These are phyloP conservation scores for Myripristis jacobus DNA, from an alignment of 2,797 vertebrate species.

Conservation along the genomic window DNA sequence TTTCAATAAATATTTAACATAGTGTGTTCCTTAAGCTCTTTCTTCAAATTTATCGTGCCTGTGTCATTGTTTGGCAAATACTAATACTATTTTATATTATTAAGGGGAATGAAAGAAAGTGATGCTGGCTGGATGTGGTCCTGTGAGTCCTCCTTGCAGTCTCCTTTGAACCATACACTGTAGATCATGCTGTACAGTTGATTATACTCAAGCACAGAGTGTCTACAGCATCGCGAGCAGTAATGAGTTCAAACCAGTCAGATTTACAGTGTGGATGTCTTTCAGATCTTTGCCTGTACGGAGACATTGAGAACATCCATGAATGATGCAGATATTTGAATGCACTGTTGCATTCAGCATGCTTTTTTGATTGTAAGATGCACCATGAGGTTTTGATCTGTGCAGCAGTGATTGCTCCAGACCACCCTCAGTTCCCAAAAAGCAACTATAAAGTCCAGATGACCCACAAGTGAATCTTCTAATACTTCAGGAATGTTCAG, in stretches of 20 bases:
- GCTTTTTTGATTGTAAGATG: constrained; percentile 45
- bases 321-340: constrained; percentile 31
- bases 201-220: neutral
- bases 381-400: constrained; percentile 73
- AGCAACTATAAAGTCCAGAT: constrained; percentile 72
- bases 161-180: neutral
- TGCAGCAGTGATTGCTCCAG: constrained; percentile 62
- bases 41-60: constrained; percentile 48
- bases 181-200: neutral
- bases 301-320: constrained; percentile 27
- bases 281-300: constrained; percentile 10
- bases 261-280: neutral
- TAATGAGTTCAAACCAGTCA: constrained; percentile 38
- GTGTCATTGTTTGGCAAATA: constrained; percentile 70
- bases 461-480: constrained; percentile 79
- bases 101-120: constrained; percentile 13
- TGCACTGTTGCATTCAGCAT: constrained; percentile 41
- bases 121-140: constrained; percentile 19
- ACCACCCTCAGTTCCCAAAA: constrained; percentile 72
- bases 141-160: constrained; percentile 22
- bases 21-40: constrained; percentile 43
- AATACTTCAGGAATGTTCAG: constrained; percentile 80
- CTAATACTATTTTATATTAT: constrained; percentile 39
- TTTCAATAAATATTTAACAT: constrained; percentile 67
- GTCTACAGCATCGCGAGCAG: constrained; percentile 14